phyloP scores from a whole-genome alignment of 1,140 invertebrate genomes.

The Sogatella furcifera region DNA sequence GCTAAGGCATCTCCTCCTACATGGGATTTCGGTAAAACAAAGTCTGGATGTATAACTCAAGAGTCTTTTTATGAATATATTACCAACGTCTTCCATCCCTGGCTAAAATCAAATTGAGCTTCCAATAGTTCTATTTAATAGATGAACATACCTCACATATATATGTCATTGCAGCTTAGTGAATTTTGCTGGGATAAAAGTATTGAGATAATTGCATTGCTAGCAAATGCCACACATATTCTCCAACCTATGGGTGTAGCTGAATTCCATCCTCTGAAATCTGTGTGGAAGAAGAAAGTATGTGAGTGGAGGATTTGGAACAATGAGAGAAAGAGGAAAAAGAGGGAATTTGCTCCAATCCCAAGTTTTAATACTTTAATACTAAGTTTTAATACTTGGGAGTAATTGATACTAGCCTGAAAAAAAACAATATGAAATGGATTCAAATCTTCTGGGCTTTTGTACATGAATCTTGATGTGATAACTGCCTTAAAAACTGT shows the following conservation, averaged over 20 bases:
- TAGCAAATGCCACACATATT: constrained; percentile 34
- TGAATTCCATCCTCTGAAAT: constrained; percentile 30
- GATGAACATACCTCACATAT: constrained; percentile 33
- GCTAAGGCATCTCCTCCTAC: constrained; percentile 18
- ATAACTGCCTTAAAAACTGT: too few species aligned
- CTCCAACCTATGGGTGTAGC: constrained; percentile 33
- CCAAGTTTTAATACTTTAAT: too few species aligned
- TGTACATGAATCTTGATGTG: too few species aligned
- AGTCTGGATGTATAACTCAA: constrained; percentile 23
- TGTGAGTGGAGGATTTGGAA: constrained; percentile 15
- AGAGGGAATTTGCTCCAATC: neutral
- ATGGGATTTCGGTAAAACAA: constrained; percentile 31
- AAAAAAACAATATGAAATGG: too few species aligned
- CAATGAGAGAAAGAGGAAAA: neutral
- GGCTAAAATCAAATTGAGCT: constrained; percentile 15
- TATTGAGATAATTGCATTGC: constrained; percentile 32
- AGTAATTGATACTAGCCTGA: neutral
- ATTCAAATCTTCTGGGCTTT: too few species aligned
- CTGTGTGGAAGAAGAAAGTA: constrained; percentile 28
- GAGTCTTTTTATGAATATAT: constrained; percentile 17
- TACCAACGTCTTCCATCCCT: constrained; percentile 18
- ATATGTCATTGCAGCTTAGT: constrained; percentile 28
- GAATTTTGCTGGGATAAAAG: constrained; percentile 32
- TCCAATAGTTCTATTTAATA: constrained; percentile 32
- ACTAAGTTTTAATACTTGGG: neutral